Conservation (phyloP, 2,797 vertebrate species). For the Cossypha niveicapilla region DNA sequence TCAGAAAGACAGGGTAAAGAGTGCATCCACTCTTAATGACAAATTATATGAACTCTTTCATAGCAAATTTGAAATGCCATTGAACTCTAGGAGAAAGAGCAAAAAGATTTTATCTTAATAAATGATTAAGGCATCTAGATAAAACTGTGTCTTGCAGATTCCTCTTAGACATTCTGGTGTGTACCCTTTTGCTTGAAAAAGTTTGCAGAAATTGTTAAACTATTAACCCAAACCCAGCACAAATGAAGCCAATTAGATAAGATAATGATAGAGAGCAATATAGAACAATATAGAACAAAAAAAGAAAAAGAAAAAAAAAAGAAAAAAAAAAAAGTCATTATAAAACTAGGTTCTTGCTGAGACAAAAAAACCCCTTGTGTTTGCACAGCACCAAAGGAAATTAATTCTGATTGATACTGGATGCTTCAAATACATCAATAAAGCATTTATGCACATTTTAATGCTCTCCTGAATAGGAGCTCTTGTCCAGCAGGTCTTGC, state of each 20-base stretch:
- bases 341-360: not conserved
- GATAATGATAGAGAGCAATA: not conserved
- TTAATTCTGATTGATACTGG: not conserved
- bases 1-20: not conserved
- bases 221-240: not conserved
- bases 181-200: not conserved
- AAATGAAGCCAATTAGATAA: not conserved
- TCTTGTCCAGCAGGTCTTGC: not conserved
- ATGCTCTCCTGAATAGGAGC: not conserved
- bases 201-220: not conserved
- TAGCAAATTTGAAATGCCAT: not conserved
- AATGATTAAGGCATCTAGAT: not conserved
- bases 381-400: not conserved
- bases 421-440: not conserved
- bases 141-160: not conserved
- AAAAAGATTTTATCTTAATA: not conserved
- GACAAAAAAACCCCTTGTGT: not conserved
- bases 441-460: not conserved
- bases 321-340: not conserved
- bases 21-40: not conserved
- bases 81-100: not conserved
- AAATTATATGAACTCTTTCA: not conserved
- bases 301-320: not conserved
- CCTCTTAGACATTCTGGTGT: accelerated
- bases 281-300: not conserved